phyloP scores from a whole-genome alignment of 2,888 invertebrate species.

The Zonitis immaculata region DNA sequence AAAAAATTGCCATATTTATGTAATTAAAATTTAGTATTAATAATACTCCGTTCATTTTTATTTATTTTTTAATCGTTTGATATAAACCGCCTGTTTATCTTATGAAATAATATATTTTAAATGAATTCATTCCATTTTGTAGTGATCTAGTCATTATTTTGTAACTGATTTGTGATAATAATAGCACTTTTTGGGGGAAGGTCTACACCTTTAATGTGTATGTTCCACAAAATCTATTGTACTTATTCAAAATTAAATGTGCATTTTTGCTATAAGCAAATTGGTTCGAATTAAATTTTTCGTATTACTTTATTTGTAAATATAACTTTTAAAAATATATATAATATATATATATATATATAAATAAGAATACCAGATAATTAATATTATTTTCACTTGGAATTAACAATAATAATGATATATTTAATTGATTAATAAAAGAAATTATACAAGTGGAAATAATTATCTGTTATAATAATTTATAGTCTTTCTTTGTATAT shows the following conservation, averaged over 20 bases:
- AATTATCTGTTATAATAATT: background rate
- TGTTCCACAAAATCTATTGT: constrained; percentile 16
- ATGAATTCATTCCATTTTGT: constrained; percentile 17
- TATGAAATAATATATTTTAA: constrained; percentile 11
- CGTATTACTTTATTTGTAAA: constrained; percentile 8
- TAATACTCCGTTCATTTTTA: constrained; percentile 11
- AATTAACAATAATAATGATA: background rate
- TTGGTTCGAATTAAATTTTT: constrained; percentile 20
- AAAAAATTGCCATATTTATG: too few species aligned
- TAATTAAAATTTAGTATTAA: too few species aligned
- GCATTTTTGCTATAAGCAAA: constrained; percentile 23
- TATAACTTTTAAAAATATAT: background rate
- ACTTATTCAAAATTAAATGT: constrained; percentile 23
- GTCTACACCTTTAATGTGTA: constrained; percentile 23
- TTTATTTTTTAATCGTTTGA: too few species aligned
- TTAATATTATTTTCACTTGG: background rate
- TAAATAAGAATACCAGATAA: background rate
- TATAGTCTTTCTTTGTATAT: background rate
- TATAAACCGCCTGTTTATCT: too few species aligned
- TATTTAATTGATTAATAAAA: background rate
- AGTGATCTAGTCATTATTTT: constrained; percentile 22
- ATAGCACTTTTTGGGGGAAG: constrained; percentile 9
- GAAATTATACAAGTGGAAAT: background rate
- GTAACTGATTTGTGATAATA: constrained; percentile 20
- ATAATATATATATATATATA: too few species aligned